Evolutionary conservation across 2,797 vertebrate genomes (phyloP), one percentile per base, ranked within the genome.

Genomic region (Phrynocephalus vlangalii): DNA sequence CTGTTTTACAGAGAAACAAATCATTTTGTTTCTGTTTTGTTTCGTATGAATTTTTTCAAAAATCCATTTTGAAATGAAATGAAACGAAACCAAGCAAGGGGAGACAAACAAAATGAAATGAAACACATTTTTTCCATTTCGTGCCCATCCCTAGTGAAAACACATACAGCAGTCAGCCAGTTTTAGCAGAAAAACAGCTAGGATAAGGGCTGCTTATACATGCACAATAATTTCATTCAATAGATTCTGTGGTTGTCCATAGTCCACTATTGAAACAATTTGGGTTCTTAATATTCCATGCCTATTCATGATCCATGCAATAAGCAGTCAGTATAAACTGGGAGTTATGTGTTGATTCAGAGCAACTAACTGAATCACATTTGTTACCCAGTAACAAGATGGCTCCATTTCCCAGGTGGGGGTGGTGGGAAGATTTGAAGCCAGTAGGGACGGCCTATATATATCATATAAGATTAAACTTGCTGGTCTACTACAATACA

Each of bases 381-480:
- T 71, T 93, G 81, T 89, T 87, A 56, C n/a, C 44, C 50, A 87
- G 79, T 78, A 79, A 77, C 70, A 83, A 63, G 78, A 93, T 88
- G 72, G 79, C 79, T 91, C 44, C 24, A 28, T 70, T 79, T 44
- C 68, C 22, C 56, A 76, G 18, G 15, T 24, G 22, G 33, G 20
- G 24, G 0, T 7, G 52, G 16, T 3, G 76, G 60, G 13, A 52
- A 78, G 75, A 76, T 0, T 82, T 86, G 67, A 26, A 83, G 78
- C 16, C 56, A 72, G 84, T 66, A 87, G 70, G 70, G 88, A 70
- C n/a, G 5, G 33, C 38, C 24, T 56, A 11, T 68, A 73, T 10
- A 60, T 81, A 83, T 70, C 22, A 5, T 33, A 52, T 67, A 15
- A 26, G n/a, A 86, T 85, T 90, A 8, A 68, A 4, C 66, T 71